Evolutionary conservation across 1,140 invertebrate genomes (phyloP).

Genomic region (Bombyx mori): ASM3026992v2 NC_085125.1:6122501-6123000

Average conservation of each 20-base stretch:
- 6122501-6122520: slow-evolving; percentile 51
- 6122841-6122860: slow-evolving; percentile 36
- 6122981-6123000: too few species aligned
- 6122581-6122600: slow-evolving; percentile 26
- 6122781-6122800: slow-evolving; percentile 38
- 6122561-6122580: slow-evolving; percentile 29
- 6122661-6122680: too few species aligned
- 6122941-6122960: too few species aligned
- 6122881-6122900: slow-evolving; percentile 25
- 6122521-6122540: slow-evolving; percentile 47
- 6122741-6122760: slow-evolving; percentile 59
- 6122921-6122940: too few species aligned
- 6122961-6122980: too few species aligned
- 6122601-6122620: too few species aligned
- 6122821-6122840: slow-evolving; percentile 50
- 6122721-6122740: slow-evolving; percentile 45
- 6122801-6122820: slow-evolving; percentile 44
- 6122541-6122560: slow-evolving; percentile 23
- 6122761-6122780: slow-evolving; percentile 67
- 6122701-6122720: slow-evolving; percentile 1
- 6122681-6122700: too few species aligned
- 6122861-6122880: slow-evolving; percentile 36
- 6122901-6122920: too few species aligned
- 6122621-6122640: too few species aligned
- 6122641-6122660: too few species aligned